These are phyloP conservation scores for Steinernema hermaphroditum DNA, from an alignment of 2,888 invertebrate genomes.

Conservation along the genomic window DNA sequence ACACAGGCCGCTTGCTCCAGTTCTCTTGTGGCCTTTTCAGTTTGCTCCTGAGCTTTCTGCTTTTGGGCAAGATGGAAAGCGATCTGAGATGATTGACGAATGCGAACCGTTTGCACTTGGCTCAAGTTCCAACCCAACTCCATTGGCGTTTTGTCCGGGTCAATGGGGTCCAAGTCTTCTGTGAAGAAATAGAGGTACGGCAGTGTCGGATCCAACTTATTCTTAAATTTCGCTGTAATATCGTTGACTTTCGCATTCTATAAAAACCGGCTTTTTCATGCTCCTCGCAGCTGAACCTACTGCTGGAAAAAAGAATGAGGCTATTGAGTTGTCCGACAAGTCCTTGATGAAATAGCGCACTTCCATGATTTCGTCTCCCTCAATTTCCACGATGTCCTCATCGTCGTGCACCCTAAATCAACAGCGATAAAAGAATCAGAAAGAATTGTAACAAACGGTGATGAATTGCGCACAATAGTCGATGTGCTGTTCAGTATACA, in stretches of 20 bases:
- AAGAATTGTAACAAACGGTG: too few relatives aligned
- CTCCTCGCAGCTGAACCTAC: neutral
- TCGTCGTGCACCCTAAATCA: neutral
- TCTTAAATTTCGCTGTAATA: neutral
- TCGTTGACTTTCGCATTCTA: neutral
- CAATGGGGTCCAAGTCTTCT: neutral
- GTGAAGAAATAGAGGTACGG: conserved; percentile 19
- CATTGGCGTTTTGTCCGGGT: neutral
- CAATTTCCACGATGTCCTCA: neutral
- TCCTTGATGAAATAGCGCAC: neutral
- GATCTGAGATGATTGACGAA: neutral
- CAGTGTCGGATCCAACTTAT: neutral
- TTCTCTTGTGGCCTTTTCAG: neutral
- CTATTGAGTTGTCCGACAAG: neutral
- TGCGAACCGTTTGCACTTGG: neutral
- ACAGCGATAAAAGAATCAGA: too few relatives aligned
- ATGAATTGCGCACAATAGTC: too few relatives aligned
- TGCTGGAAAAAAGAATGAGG: conserved; percentile 5
- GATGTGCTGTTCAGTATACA: too few relatives aligned
- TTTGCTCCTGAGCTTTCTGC: too few relatives aligned
- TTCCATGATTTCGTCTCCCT: neutral
- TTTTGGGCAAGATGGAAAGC: conserved; percentile 12
- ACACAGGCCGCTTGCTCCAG: neutral
- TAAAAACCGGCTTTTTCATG: neutral
- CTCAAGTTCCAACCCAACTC: conserved; percentile 4